Conservation (phyloP, 1,140 invertebrate genomes). For the Lasioglossum baleicum region DNA sequence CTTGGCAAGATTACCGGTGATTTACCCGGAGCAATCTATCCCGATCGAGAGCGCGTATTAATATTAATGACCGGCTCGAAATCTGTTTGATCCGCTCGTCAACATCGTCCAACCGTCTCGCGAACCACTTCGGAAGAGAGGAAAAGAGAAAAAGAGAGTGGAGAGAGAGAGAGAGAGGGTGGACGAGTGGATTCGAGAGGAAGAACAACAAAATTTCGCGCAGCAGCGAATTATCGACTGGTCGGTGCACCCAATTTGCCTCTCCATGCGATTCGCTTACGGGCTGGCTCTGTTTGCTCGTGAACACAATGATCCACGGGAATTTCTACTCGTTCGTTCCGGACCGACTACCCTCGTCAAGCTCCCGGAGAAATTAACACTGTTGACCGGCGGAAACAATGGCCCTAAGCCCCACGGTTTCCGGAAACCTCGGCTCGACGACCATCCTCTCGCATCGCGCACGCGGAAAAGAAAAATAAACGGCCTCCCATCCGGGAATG, state of each 20-base stretch:
- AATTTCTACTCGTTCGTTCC: slow-evolving; percentile 17
- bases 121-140: not conserved
- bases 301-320: slow-evolving; percentile 21
- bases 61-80: not conserved
- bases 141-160: too few species aligned
- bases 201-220: slow-evolving; percentile 3
- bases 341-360: slow-evolving; percentile 29
- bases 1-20: too few species aligned
- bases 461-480: too few species aligned
- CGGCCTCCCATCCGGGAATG: too few species aligned
- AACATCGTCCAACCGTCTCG: not conserved
- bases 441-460: too few species aligned
- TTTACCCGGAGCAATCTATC: too few species aligned
- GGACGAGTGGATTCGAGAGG: not conserved
- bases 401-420: slow-evolving; percentile 11
- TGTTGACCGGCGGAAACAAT: slow-evolving; percentile 42
- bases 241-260: slow-evolving; percentile 31
- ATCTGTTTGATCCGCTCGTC: slow-evolving; percentile 3
- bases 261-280: slow-evolving; percentile 7
- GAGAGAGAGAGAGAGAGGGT: too few species aligned
- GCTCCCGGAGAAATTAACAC: slow-evolving; percentile 41
- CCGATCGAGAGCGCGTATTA: too few species aligned
- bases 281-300: slow-evolving; percentile 12
- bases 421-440: too few species aligned
- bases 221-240: slow-evolving; percentile 23